Base-by-base conservation (phyloP, 2,797 vertebrate species). In the Lepilemur septentrionalis region DNA sequence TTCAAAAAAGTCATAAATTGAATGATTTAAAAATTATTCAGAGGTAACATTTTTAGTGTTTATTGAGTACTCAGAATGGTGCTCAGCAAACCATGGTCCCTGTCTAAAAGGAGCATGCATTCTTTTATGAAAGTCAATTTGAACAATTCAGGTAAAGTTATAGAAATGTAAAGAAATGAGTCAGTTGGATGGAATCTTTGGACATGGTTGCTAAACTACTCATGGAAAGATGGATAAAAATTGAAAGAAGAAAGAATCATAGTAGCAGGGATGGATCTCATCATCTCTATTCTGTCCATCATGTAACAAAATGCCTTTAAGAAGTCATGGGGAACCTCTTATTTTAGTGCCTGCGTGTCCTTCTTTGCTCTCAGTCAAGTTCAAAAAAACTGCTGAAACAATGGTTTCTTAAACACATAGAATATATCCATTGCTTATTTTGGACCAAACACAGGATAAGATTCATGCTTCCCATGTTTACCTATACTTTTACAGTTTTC, bases 291-390 rank as follows among this genome's bases (percentile, higher is more conserved):
- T 88, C 41, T 70, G 73, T 41, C 30, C 17, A 82, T 89, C 48
- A 78, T 75, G 7, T 38, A 69, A 79, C 69, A 48, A 91, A 91
- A 92, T 93, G 35, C 17, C 78, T 96, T 75, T 55, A 90, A 41
- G 57, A 22, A 82, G 41, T 73, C 43, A 35, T 61, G 38, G 41
- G 72, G 22, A 87, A 89, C 70, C 1, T 91, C n/a, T 87, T 86
- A 85, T 86, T 82, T 82, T 59, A 87, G 22, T 85, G 59, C 13
- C 35, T 87, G n/a, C 81, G 86, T 81, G 17, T 55, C 30, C 61
- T 63, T 7, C n/a, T 89, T 94, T 75, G 17, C 35, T 5, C 61
- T 89, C 35, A 67, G 4, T 72, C 22, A 94, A 72, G 22, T 43
- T 86, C 0, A 70, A 82, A 38, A 72, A n/a, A 72, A 43, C 61